Evolutionary conservation across 2,113 vertebrate genomes (phyloP).

Genomic region (Rhinoptilus africanus): DNA sequence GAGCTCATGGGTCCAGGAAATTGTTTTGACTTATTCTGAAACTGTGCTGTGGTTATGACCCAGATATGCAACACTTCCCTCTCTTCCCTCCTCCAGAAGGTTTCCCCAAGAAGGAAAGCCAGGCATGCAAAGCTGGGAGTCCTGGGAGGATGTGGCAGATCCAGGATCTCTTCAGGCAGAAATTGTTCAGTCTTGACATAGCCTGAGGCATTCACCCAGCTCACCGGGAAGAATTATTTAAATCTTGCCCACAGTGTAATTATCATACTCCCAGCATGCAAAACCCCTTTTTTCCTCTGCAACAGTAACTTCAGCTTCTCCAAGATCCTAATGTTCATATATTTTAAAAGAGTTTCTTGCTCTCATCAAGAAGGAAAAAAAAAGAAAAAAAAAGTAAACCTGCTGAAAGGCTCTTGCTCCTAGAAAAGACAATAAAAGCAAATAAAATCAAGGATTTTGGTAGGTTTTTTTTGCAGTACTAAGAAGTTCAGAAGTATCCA

Average conservation of each 20-base stretch:
- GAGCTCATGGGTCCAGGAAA: not conserved
- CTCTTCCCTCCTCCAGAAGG: not conserved
- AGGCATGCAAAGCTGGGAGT: not conserved
- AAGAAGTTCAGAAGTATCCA: not conserved
- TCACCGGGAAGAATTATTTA: not conserved
- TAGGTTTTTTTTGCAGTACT: not conserved
- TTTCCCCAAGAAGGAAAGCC: not conserved
- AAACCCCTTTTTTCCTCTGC: not conserved
- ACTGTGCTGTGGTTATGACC: not conserved
- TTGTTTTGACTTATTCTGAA: not conserved
- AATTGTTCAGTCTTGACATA: not conserved
- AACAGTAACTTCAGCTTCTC: not conserved
- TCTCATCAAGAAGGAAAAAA: not conserved
- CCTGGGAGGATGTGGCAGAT: not conserved
- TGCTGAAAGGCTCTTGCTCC: not conserved
- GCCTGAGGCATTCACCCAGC: not conserved
- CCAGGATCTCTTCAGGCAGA: not conserved
- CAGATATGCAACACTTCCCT: accelerated
- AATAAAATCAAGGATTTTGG: not conserved
- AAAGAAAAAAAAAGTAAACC: not conserved
- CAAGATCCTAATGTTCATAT: not conserved
- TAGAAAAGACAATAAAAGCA: not conserved
- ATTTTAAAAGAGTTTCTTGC: not conserved
- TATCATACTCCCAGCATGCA: not conserved
- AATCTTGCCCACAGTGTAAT: not conserved